phyloP scores from a whole-genome alignment of 2,113 vertebrate genomes.

The Plotosus lineatus region DNA sequence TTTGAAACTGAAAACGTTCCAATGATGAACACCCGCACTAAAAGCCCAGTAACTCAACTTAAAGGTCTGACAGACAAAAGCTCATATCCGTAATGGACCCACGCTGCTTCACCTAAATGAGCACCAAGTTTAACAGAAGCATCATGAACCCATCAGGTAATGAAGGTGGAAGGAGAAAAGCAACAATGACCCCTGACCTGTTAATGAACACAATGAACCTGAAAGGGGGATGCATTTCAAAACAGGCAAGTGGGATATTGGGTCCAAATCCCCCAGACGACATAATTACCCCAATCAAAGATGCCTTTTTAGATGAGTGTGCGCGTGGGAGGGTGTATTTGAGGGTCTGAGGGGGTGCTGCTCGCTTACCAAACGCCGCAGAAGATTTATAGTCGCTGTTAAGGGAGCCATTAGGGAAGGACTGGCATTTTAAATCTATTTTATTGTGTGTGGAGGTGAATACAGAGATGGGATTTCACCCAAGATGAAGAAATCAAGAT shows the following conservation, averaged over 20 bases:
- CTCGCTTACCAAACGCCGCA: conserved; percentile 52
- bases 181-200: conserved; percentile 4
- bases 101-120: neutral
- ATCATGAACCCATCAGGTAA: conserved; percentile 26
- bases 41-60: conserved; percentile 1
- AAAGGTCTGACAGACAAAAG: neutral
- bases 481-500: conserved; percentile 59
- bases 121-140: conserved; percentile 1
- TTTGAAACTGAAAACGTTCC: neutral
- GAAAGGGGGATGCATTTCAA: conserved; percentile 10
- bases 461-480: conserved; percentile 59
- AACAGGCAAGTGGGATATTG: conserved; percentile 46
- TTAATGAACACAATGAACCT: neutral
- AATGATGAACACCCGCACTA: neutral
- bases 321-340: neutral
- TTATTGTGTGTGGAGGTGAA: conserved; percentile 45
- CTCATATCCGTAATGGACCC: conserved; percentile 20
- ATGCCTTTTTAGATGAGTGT: neutral
- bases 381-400: conserved; percentile 71
- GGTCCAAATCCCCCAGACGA: conserved; percentile 41
- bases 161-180: conserved; percentile 9
- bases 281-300: conserved; percentile 63
- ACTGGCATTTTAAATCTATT: conserved; percentile 63
- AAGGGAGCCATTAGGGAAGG: conserved; percentile 64
- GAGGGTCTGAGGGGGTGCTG: conserved; percentile 55